A percentile compares a stretch with the other conserved stretches of the same genome.
Evolutionary conservation across 2,113 vertebrate genomes (phyloP).

Genomic region (Saguinus midas): DNA sequence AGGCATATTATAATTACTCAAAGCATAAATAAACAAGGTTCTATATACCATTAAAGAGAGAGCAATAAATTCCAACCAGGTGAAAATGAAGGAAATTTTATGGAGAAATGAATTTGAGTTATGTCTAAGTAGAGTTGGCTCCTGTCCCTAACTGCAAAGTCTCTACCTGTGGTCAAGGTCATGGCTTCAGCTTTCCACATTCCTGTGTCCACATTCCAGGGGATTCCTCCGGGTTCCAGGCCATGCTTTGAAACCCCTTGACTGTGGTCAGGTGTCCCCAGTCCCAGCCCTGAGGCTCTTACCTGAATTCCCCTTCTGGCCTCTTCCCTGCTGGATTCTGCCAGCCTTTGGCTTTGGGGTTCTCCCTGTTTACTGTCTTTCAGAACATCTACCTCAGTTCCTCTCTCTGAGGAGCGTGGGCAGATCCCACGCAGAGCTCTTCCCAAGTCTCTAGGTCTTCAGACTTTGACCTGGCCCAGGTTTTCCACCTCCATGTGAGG

Average conservation of each 20-base stretch:
- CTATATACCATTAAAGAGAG: neutral
- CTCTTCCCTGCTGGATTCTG: neutral
- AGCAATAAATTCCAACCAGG: neutral
- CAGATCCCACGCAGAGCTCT: neutral
- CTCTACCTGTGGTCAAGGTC: neutral
- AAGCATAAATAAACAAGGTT: neutral
- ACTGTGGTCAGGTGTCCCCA: neutral
- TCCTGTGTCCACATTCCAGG: neutral
- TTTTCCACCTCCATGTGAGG: neutral
- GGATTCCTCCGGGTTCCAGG: neutral
- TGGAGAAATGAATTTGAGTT: neutral
- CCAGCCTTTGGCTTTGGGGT: neutral
- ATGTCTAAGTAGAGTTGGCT: neutral
- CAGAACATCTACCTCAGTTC: neutral
- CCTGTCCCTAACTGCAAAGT: neutral
- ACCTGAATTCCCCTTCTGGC: neutral
- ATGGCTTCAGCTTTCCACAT: neutral
- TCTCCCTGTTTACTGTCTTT: neutral
- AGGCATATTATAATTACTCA: neutral
- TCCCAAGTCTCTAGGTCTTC: neutral
- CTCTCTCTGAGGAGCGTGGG: neutral
- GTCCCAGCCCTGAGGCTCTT: neutral
- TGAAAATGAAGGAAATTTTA: constrained; percentile 13
- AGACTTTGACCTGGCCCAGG: neutral
- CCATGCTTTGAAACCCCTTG: neutral